Percentiles rank a stretch among this genome's conserved stretches.
phyloP scores from a whole-genome alignment of 1,140 invertebrate species.

The Solenopsis fugax region DNA sequence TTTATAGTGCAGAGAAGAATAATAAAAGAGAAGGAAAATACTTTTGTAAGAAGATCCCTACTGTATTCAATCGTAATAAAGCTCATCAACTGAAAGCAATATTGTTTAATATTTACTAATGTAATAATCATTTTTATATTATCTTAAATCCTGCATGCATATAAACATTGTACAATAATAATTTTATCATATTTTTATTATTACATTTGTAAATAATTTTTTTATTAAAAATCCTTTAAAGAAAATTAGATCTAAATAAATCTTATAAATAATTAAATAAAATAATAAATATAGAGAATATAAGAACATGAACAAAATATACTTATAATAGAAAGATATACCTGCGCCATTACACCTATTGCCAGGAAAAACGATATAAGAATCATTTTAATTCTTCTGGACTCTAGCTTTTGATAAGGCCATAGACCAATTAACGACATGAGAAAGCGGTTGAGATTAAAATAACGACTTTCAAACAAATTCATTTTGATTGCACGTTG shows the following conservation, averaged over 20 bases:
- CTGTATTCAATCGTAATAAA: slow-evolving; percentile 20
- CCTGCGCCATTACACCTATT: not conserved
- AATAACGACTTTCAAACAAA: slow-evolving; percentile 29
- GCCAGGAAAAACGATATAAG: not conserved
- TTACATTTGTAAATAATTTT: not conserved
- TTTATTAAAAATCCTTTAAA: not conserved
- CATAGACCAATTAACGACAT: slow-evolving; percentile 22
- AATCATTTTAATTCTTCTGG: slow-evolving; percentile 20
- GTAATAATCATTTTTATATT: not conserved
- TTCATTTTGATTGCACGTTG: slow-evolving; percentile 1
- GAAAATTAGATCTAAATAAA: slow-evolving; percentile 10
- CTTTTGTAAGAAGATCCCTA: slow-evolving; percentile 26
- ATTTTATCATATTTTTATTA: not conserved
- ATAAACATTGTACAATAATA: not conserved
- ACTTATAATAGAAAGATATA: not conserved
- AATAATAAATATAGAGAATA: not conserved
- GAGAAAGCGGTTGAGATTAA: slow-evolving; percentile 3
- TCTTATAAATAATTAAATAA: not conserved
- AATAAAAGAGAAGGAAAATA: slow-evolving; percentile 34
- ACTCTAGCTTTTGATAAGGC: slow-evolving; percentile 7
- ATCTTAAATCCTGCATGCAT: not conserved
- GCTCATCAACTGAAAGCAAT: slow-evolving; percentile 15
- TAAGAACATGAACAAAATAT: not conserved
- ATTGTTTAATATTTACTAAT: slow-evolving; percentile 1
- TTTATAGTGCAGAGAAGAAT: not conserved